Evolutionary conservation across 1,140 invertebrate species (phyloP), one percentile per base, ranked within the genome.

Genomic region (Paralvinella palmiformis): DNA sequence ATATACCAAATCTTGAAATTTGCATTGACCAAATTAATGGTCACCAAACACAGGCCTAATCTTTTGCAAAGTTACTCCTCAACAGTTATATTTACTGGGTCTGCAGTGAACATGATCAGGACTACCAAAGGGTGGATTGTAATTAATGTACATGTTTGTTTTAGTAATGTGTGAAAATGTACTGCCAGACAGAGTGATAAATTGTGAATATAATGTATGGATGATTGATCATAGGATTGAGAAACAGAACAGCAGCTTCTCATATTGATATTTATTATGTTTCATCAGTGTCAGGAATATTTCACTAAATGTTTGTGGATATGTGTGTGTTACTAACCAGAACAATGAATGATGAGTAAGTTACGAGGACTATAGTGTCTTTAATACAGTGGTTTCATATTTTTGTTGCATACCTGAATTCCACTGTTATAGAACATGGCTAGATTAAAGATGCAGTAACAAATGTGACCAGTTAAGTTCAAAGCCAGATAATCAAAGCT

Each of bases 381-480:
- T 29, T 56, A 56, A 10, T 56, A 31, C 53, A 27, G 53, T 24
- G 20, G 1, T 4, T 5, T 20, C 31, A 24, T 22, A 56, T 15
- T 29, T n/a, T 33, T 29, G 22, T 20, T 6, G 3, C 58, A 24
- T 5, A 41, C 58, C 58, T 60, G 58, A 7, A 60, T 60, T 10
- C 24, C 1, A 15, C 35, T 60, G 24, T 60, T 60, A 37, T 20
- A 60, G 22, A 13, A 37, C 58, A 60, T 41, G 41, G 58, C 27
- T 4, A n/a, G 20, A 32, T 60, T 60, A 33, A 60, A 60, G 24
- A 60, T 22, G n/a, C 33, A 60, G 41, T 60, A 60, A 60, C 58
- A 60, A 24, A 60, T 37, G 36, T 60, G 58, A 10, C 58, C 58
- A 20, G 58, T 60, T n/a, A 60, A 24, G 41, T 60, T 60, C 20